Base-by-base conservation (phyloP, 2,888 invertebrate genomes). In the Seira musarum region DNA sequence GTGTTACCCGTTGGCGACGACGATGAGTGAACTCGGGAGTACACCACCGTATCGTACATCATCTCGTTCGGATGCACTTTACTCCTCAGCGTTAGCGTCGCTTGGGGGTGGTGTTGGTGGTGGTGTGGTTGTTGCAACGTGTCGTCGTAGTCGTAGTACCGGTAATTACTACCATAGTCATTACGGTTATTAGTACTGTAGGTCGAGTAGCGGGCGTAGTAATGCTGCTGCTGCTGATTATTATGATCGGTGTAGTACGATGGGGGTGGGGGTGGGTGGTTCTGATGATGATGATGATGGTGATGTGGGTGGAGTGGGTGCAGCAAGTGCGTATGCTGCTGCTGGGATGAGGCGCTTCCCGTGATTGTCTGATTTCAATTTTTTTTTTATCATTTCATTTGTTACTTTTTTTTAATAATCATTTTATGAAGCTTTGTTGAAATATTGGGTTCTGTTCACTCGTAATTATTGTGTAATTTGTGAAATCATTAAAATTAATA, bases 131-230 rank as follows among this genome's bases (percentile, higher is more conserved):
- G 60, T 57, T 46, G 13, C 46, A 6, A 46, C 46, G n/a, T n/a
- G 61, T 68, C 68, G 63, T 75, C 75, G 75, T 75, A 75, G 75
- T 75, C 75, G 25, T 75, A 75, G 75, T 75, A 75, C 1, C 69
- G 53, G 8, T 2, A 25, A 3, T 15, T 15, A 40, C 40, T 46
- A 21, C 17, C 35, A 53, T 63, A 13, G 25, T 2, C 17, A 61
- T 53, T 70, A 3, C 70, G 40, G 8, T 25, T 25, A 13, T 22
- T 30, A 1, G 64, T 24, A 1, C 2, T 22, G 64, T 46, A 19
- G n/a, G n/a, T n/a, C n/a, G 19, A 21, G 35, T 35, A 19, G 13
- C 40, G 66, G 61, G 17, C 61, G 19, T 8, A 8, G 53, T 61
- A 30, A n/a, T n/a, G n/a, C n/a, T n/a, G n/a, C n/a, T n/a, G n/a